Evolutionary conservation across 2,797 vertebrate species (phyloP), one percentile per base, ranked within the genome.

Genomic region (Poecilia wingei): DNA sequence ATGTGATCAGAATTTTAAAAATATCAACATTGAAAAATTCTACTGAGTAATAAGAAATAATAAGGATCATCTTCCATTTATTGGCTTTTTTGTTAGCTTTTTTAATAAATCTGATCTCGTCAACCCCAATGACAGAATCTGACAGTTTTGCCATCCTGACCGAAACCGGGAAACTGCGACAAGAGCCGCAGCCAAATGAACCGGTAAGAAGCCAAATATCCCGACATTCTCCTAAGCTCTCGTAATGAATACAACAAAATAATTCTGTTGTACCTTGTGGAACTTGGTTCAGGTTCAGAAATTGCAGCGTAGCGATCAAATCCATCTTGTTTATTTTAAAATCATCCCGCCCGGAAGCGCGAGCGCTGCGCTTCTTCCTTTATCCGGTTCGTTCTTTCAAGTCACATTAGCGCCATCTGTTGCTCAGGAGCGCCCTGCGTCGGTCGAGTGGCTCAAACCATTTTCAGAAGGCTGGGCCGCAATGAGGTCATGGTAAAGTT

Each of bases 241-340:
- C 36, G 0, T 6, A 0, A 1, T 5, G n/a, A 1, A 47, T 6
- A 0, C 66, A 0, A 6, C 0, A 8, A 0, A 12, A 49, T 12
- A 3, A 10, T 28, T 31, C 0, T 1, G 10, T 3, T 28, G 85
- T 91, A 96, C 95, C 95, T 76, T 76, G 1, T 6, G 94, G 72
- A 0, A 95, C 43, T 8, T 89, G 36, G 28, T 86, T 77, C 79
- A 96, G 79, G 36, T 84, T 92, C 1, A 96, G 78, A 73, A 93
- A 92, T 16, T 89, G 83, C n/a, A 96, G 57, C 20, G 93, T 89
- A 0, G 84, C 71, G 1, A 91, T 75, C 1, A 96, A 47, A 61
- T 93, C 94, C 95, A 96, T 96, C 6, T 91, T 93, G 61, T 72
- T 76, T 72, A 12, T 91, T 95, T 90, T 74, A 31, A 57, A 94